Conservation (phyloP, 2,797 vertebrate genomes). For the Enteromius anoplus region DNA sequence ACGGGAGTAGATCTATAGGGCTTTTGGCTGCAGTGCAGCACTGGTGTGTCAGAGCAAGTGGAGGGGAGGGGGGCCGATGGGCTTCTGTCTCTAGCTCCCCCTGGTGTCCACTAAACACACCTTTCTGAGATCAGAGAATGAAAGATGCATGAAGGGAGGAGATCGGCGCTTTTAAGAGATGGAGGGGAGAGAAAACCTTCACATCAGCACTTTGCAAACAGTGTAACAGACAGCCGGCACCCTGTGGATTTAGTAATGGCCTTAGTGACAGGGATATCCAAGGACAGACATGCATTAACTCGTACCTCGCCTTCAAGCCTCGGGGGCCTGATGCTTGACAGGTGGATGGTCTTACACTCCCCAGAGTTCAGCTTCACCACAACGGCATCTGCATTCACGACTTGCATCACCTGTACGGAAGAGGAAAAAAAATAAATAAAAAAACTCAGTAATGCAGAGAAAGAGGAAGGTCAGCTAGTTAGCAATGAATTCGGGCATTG, state of each 20-base stretch:
- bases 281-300: slow-evolving; percentile 42
- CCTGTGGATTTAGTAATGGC: slow-evolving; percentile 50
- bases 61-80: slow-evolving; percentile 1
- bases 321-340: slow-evolving; percentile 94
- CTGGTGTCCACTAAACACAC: slow-evolving; percentile 18
- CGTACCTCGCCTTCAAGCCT: slow-evolving; percentile 90
- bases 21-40: slow-evolving; percentile 54
- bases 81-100: slow-evolving; percentile 16
- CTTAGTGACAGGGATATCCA: slow-evolving; percentile 44
- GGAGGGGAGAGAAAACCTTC: slow-evolving; percentile 41
- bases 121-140: neutral
- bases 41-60: slow-evolving; percentile 10
- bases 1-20: slow-evolving; percentile 46
- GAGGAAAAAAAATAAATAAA: neutral
- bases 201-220: slow-evolving; percentile 56
- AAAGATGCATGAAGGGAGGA: slow-evolving; percentile 50
- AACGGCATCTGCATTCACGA: slow-evolving; percentile 93
- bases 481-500: neutral
- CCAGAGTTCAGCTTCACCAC: slow-evolving; percentile 94
- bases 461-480: slow-evolving; percentile 22
- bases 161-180: slow-evolving; percentile 46
- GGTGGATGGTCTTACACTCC: slow-evolving; percentile 93
- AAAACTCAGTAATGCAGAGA: neutral
- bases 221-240: slow-evolving; percentile 43
- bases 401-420: slow-evolving; percentile 89